phyloP scores from a whole-genome alignment of 2,797 vertebrate species.

The Pteropus rufus region DNA sequence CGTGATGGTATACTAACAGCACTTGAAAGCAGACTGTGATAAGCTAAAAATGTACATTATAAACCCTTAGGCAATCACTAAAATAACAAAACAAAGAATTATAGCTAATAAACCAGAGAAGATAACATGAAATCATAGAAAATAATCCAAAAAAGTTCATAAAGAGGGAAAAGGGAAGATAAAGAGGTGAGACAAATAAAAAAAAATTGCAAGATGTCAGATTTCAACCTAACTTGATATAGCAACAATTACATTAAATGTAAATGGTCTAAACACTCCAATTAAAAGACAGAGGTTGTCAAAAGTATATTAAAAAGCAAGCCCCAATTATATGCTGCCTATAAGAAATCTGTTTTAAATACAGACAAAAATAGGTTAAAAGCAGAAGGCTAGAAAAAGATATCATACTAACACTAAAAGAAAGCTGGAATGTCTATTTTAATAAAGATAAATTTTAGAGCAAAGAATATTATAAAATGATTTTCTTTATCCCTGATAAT shows the following conservation, averaged over 20 bases:
- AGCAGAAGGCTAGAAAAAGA: neutral
- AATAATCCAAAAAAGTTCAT: neutral
- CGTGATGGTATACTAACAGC: neutral
- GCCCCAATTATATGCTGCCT: neutral
- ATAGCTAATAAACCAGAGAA: neutral
- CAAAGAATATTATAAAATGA: conserved; percentile 6
- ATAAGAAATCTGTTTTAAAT: neutral
- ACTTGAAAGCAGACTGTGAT: neutral
- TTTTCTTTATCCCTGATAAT: neutral
- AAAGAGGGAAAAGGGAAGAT: neutral
- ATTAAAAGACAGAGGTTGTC: neutral
- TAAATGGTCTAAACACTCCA: neutral
- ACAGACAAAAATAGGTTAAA: conserved; percentile 5
- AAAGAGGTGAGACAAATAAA: neutral
- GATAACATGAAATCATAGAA: neutral
- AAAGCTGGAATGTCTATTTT: neutral
- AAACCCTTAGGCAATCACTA: neutral
- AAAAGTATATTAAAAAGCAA: neutral
- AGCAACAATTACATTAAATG: neutral
- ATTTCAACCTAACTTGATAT: neutral
- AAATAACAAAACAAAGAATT: neutral
- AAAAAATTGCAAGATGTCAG: neutral
- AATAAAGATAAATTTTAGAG: neutral
- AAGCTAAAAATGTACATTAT: neutral
- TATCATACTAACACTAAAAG: neutral